Evolutionary conservation across 2,888 invertebrate species (phyloP).

Genomic region (Eilema depressum): DNA sequence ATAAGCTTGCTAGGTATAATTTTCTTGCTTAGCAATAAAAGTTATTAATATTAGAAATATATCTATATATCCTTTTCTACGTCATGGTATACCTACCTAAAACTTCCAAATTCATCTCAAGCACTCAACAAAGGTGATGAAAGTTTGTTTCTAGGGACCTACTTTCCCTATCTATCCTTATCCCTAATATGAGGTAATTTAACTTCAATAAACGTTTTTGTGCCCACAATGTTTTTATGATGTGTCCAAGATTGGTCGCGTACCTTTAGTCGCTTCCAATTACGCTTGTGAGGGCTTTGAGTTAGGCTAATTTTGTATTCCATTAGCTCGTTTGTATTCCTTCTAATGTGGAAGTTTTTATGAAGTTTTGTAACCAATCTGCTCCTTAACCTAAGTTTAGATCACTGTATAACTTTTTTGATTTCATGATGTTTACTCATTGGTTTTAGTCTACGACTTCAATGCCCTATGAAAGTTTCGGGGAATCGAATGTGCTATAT

Average conservation of each 20-base stretch:
- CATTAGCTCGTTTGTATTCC: background rate
- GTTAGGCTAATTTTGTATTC: constrained; percentile 6
- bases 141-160: background rate
- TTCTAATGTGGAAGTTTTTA: background rate
- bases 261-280: constrained; percentile 5
- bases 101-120: background rate
- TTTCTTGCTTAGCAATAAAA: too few relatives aligned
- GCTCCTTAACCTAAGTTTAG: background rate
- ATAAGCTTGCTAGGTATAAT: too few relatives aligned
- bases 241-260: background rate
- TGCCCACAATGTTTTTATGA: background rate
- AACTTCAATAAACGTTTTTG: background rate
- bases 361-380: background rate
- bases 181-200: too few relatives aligned
- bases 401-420: too few relatives aligned
- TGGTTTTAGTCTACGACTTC: too few relatives aligned
- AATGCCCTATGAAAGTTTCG: too few relatives aligned
- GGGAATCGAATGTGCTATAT: too few relatives aligned
- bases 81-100: background rate
- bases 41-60: background rate
- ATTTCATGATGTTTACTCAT: too few relatives aligned
- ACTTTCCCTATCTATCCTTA: background rate
- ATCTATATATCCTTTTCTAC: background rate
- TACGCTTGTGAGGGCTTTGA: background rate
- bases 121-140: background rate